These are phyloP conservation scores for Dendrocopos noguchii DNA, from an alignment of 2,113 vertebrate genomes.

Conservation along the genomic window DNA sequence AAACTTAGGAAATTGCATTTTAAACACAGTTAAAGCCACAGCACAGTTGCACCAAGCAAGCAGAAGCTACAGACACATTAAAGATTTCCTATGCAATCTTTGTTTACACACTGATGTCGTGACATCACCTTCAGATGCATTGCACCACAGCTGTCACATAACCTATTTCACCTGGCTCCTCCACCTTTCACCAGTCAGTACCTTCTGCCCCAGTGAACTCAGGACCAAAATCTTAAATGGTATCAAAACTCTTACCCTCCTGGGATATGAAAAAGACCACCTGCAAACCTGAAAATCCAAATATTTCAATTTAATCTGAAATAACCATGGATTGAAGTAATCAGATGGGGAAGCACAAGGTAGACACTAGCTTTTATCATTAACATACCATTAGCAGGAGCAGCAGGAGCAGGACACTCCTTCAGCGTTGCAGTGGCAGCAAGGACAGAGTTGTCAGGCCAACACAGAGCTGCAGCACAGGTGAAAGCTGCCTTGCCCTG, in stretches of 20 bases:
- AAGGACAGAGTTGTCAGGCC: background rate
- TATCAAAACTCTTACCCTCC: background rate
- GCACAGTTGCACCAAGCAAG: background rate
- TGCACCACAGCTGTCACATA: background rate
- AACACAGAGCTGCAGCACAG: background rate
- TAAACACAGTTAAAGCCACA: background rate
- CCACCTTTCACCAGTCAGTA: background rate
- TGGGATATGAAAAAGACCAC: background rate
- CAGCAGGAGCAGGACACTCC: background rate
- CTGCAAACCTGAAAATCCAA: background rate
- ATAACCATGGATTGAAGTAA: background rate
- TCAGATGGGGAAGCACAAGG: background rate
- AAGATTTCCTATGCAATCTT: conserved; percentile 25
- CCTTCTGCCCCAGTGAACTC: background rate
- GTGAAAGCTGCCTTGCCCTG: background rate
- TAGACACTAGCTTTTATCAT: background rate
- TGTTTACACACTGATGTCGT: background rate
- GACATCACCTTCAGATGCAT: background rate
- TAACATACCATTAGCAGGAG: accelerated
- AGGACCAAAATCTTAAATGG: background rate
- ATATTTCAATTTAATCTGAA: background rate
- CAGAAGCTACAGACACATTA: background rate
- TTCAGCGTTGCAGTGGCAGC: background rate
- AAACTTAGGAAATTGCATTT: conserved; percentile 26
- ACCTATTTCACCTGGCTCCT: background rate